These are phyloP conservation scores for Allolobophora icterica DNA, from an alignment of 2,888 invertebrate species.

Conservation along the genomic window DNA sequence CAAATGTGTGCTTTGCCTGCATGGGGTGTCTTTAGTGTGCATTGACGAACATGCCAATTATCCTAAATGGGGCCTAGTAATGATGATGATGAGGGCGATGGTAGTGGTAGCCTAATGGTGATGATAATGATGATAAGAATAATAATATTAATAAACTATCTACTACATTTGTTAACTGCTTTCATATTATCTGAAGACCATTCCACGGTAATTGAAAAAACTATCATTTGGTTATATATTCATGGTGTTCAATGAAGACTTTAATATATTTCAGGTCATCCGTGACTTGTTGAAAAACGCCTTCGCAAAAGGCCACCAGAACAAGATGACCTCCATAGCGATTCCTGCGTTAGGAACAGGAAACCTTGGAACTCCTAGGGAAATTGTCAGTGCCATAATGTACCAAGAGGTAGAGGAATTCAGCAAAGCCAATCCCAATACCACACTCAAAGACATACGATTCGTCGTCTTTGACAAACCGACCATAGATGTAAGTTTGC, in stretches of 20 bases:
- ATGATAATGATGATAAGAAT: too few species aligned
- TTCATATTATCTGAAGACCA: too few species aligned
- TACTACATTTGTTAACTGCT: too few species aligned
- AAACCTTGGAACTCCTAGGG: slow-evolving; percentile 52
- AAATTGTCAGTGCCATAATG: slow-evolving; percentile 53
- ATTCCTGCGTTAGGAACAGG: slow-evolving; percentile 58
- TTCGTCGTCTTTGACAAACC: slow-evolving; percentile 51
- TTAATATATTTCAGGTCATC: background rate
- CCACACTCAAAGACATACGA: slow-evolving; percentile 47
- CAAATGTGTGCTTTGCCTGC: too few species aligned
- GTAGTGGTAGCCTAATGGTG: too few species aligned
- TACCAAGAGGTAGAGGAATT: slow-evolving; percentile 42
- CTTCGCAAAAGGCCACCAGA: background rate
- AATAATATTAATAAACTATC: too few species aligned
- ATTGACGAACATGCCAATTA: too few species aligned
- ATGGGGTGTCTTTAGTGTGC: too few species aligned
- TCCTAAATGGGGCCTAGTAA: too few species aligned
- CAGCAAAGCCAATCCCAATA: slow-evolving; percentile 46
- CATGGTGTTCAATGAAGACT: background rate
- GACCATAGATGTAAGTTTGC: slow-evolving; percentile 22
- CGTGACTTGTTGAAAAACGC: slow-evolving; percentile 2
- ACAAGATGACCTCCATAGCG: slow-evolving; percentile 49
- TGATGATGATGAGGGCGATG: too few species aligned
- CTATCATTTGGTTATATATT: background rate
- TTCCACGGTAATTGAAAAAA: background rate